These are phyloP conservation scores for Amphipyra berbera DNA, from an alignment of 2,888 invertebrate genomes.

Conservation along the genomic window DNA sequence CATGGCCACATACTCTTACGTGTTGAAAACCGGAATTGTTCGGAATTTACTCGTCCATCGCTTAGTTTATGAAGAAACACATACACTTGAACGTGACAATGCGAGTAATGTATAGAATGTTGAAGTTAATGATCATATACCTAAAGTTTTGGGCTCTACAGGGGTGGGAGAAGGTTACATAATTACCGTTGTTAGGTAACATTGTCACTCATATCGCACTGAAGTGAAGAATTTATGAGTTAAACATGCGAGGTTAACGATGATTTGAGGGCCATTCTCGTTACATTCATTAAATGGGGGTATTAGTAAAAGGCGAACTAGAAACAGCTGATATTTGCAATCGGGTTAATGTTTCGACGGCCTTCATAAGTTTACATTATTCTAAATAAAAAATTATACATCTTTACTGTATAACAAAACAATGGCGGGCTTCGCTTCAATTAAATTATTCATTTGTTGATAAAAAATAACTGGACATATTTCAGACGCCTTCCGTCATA, in stretches of 20 bases:
- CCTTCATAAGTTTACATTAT: constrained; percentile 10
- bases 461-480: constrained; percentile 11
- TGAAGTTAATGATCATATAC: constrained; percentile 9
- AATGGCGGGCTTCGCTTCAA: constrained; percentile 7
- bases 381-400: neutral
- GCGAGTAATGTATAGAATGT: constrained; percentile 33
- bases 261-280: constrained; percentile 43
- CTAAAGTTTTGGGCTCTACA: constrained; percentile 4
- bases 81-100: neutral
- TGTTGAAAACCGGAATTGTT: constrained; percentile 37
- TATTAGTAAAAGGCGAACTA: constrained; percentile 23
- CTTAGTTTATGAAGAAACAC: constrained; percentile 19
- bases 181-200: constrained; percentile 56
- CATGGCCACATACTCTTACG: constrained; percentile 41
- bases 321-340: constrained; percentile 17
- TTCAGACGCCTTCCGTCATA: constrained; percentile 50
- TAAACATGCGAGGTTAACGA: constrained; percentile 47
- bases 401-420: neutral
- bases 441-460: constrained; percentile 27
- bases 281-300: constrained; percentile 28
- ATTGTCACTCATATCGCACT: constrained; percentile 56
- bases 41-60: constrained; percentile 43
- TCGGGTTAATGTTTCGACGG: constrained; percentile 22
- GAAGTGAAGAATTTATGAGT: constrained; percentile 59
- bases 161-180: constrained; percentile 44